Conservation (phyloP, 2,113 vertebrate species). For the Ceyx cyanopectus region DNA sequence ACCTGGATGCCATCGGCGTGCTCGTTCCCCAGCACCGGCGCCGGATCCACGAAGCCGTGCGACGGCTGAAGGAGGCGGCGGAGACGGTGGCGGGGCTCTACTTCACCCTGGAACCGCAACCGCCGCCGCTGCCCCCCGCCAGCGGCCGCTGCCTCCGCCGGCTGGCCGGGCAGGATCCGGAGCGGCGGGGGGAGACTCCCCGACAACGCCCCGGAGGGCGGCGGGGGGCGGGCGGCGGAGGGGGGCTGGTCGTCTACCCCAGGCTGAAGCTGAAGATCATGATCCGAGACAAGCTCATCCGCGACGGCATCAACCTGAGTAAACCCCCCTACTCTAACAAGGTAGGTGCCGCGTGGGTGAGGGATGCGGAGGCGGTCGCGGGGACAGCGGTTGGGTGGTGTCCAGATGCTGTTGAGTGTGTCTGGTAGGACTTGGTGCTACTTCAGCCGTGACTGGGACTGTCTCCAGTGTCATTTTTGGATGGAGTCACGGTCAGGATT, state of each 20-base stretch:
- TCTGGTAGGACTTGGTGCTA: not conserved
- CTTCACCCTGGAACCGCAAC: conserved; percentile 91
- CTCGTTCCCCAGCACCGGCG: conserved; percentile 89
- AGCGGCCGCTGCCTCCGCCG: conserved; percentile 78
- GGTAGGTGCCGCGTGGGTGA: conserved; percentile 70
- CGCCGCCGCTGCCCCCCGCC: conserved; percentile 47
- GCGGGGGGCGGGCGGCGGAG: conserved; percentile 68
- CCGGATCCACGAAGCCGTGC: conserved; percentile 91
- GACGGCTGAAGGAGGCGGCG: conserved; percentile 89
- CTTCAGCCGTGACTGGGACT: accelerated
- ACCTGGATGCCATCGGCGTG: conserved; percentile 97
- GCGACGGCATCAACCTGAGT: conserved; percentile 92
- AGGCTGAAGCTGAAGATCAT: conserved; percentile 97
- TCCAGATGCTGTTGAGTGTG: not conserved
- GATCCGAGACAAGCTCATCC: conserved; percentile 95
- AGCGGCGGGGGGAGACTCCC: conserved; percentile 66
- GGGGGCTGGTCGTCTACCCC: conserved; percentile 87
- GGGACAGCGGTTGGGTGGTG: too few relatives aligned
- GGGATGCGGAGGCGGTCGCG: too few relatives aligned
- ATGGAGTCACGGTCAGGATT: accelerated
- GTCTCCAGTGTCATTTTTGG: not conserved
- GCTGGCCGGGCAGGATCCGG: conserved; percentile 80
- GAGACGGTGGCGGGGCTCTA: conserved; percentile 90
- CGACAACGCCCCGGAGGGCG: conserved; percentile 74
- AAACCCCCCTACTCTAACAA: conserved; percentile 92